phyloP scores from a whole-genome alignment of 1,140 invertebrate genomes.

The Aporrectodea caliginosa region DNA sequence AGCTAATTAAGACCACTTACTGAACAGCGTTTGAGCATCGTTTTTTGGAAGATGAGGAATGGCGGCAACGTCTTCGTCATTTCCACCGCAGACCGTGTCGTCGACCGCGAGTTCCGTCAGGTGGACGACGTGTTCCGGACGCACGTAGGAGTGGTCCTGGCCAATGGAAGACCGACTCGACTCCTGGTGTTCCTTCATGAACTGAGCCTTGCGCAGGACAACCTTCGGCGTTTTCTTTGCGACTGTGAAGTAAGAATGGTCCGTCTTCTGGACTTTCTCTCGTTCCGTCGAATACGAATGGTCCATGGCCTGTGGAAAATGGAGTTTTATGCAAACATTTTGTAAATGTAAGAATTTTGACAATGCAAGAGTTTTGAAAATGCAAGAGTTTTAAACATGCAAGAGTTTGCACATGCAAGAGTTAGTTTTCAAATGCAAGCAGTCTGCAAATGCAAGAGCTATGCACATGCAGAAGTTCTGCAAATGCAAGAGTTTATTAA shows the following conservation, averaged over 20 bases:
- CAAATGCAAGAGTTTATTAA: no score
- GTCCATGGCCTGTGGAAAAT: no score
- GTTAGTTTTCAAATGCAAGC: no score
- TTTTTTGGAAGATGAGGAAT: background rate
- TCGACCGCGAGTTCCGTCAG: background rate
- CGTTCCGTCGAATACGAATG: slow-evolving; percentile 21
- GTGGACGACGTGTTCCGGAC: background rate
- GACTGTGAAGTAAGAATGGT: slow-evolving; percentile 17
- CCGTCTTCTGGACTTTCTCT: slow-evolving; percentile 14
- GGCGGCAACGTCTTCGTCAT: background rate
- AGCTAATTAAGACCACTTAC: no score
- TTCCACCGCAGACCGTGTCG: background rate
- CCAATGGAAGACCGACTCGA: background rate
- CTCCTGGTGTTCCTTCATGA: slow-evolving; percentile 5
- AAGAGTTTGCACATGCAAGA: no score
- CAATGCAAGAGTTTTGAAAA: no score
- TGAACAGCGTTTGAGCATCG: background rate
- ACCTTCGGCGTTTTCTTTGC: slow-evolving; percentile 25
- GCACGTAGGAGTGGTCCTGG: slow-evolving; percentile 19
- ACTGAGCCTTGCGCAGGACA: slow-evolving; percentile 19
- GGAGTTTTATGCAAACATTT: no score
- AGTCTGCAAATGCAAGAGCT: no score
- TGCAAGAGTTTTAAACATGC: no score
- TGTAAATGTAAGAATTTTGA: no score
- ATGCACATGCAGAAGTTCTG: no score